These are phyloP conservation scores for Nasonia giraulti DNA, from an alignment of 1,140 invertebrate genomes.

Conservation along the genomic window DNA sequence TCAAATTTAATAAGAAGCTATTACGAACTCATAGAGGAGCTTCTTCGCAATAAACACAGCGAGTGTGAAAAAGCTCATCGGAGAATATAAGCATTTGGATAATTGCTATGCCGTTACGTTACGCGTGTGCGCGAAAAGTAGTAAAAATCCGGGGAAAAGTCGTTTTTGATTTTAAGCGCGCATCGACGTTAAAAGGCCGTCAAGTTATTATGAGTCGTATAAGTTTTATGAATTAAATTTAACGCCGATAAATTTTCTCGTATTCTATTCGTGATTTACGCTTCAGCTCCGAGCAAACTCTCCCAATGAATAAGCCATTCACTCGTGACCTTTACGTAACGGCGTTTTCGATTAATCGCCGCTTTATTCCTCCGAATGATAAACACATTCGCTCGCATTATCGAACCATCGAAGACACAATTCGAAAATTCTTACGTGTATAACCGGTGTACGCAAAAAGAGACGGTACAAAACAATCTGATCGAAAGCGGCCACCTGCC, in stretches of 20 bases:
- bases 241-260: neutral
- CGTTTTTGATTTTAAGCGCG: neutral
- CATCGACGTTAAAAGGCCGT: neutral
- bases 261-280: neutral
- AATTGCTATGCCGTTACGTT: neutral
- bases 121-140: neutral
- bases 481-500: neutral
- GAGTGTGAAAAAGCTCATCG: neutral
- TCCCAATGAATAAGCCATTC: neutral
- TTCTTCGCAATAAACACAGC: neutral
- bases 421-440: too few relatives aligned
- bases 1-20: neutral
- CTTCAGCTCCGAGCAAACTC: neutral
- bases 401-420: too few relatives aligned
- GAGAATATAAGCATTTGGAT: neutral
- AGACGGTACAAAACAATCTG: too few relatives aligned
- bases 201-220: neutral
- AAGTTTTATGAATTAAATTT: conserved; percentile 10
- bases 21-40: neutral
- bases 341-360: neutral
- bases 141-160: neutral
- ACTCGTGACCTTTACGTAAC: neutral
- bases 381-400: neutral
- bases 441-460: too few relatives aligned
- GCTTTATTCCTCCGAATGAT: neutral